Percentiles rank a stretch among this genome's conserved stretches.
Conservation (phyloP, 2,888 invertebrate species). For the Drosophila pseudotakahashii region DNA sequence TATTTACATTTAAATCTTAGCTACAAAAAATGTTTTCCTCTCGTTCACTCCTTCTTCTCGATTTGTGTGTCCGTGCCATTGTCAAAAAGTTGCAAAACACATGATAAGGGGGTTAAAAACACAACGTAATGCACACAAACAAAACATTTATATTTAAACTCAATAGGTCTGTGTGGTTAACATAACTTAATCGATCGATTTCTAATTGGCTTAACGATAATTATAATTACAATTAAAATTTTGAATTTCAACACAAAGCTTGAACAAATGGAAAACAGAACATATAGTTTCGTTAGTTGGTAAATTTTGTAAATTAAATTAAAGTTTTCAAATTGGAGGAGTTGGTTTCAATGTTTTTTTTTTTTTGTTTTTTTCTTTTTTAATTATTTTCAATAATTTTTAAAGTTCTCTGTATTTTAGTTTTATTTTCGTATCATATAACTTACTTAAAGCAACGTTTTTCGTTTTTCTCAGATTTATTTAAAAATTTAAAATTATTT, state of each 20-base stretch:
- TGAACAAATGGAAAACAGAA: conserved; percentile 42
- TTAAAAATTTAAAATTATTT: conserved; percentile 59
- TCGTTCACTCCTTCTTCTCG: conserved; percentile 8
- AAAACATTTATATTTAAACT: conserved; percentile 45
- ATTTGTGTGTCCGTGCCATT: conserved; percentile 50
- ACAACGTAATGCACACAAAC: conserved; percentile 53
- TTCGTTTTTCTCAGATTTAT: conserved; percentile 46
- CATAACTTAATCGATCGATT: conserved; percentile 35
- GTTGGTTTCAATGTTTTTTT: conserved; percentile 9
- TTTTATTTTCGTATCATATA: conserved; percentile 27
- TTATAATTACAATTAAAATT: conserved; percentile 50
- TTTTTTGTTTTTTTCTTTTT: conserved; percentile 40
- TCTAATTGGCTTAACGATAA: conserved; percentile 40
- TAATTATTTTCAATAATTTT: conserved; percentile 77
- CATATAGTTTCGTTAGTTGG: conserved; percentile 4
- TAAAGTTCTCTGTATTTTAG: conserved; percentile 47
- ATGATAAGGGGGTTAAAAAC: conserved; percentile 37
- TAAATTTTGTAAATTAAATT: conserved; percentile 71
- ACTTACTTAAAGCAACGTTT: conserved; percentile 73
- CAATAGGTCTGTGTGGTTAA: conserved; percentile 29
- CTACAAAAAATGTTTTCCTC: conserved; percentile 58
- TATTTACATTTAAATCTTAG: conserved; percentile 75
- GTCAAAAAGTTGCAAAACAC: conserved; percentile 69
- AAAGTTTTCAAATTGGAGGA: conserved; percentile 61
- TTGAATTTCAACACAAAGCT: conserved; percentile 67